Base-by-base conservation (phyloP, 2,888 invertebrate genomes). In the Agrochola circellaris region DNA sequence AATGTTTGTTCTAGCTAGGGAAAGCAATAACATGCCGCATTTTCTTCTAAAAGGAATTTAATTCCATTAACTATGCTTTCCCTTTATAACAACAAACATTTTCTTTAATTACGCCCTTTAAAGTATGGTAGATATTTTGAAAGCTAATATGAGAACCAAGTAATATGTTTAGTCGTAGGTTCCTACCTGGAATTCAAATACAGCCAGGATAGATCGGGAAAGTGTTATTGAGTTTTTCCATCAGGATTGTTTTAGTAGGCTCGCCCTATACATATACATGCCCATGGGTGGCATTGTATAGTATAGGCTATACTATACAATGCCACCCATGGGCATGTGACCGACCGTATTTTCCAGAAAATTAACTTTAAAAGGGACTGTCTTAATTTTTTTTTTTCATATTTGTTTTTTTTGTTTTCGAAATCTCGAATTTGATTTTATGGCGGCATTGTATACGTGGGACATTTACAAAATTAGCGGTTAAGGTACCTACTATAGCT, bases 41-140 rank as follows among this genome's bases (percentile, higher is more conserved):
- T 60, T n/a, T 68, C 51, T 48, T 78, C n/a, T 42, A 15, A 42
- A 60, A 38, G 68, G 48, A 67, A 76, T 38, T 77, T 20, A 58
- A 58, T 66, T 67, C 26, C 20, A 48, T 65, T 48, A 64, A 17
- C 17, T 76, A 42, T 9, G 30, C 42, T 42, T 23, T 30, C 34
- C 23, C 23, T 77, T 26, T 64, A 26, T 48, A 26, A 38, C 56
- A 56, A 23, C 17, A 54, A 51, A 8, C 7, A 2, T 45, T 75
- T 75, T 42, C 30, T 54, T 23, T 7, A 75, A 5, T 42, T 7
- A 20, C 2, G n/a, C 34, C 30, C n/a, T 56, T 42, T 5, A 23
- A 26, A 65, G 11, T 15, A 34, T 15, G 23, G 23, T 48, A 30
- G 30, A 17, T 56, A 26, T 45, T 62, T 56, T 26, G n/a, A 54